A percentile compares a stretch with the other conserved stretches of the same genome.
Conservation (phyloP, 1,140 invertebrate genomes). For the Neoseiulus cucumeris region DNA sequence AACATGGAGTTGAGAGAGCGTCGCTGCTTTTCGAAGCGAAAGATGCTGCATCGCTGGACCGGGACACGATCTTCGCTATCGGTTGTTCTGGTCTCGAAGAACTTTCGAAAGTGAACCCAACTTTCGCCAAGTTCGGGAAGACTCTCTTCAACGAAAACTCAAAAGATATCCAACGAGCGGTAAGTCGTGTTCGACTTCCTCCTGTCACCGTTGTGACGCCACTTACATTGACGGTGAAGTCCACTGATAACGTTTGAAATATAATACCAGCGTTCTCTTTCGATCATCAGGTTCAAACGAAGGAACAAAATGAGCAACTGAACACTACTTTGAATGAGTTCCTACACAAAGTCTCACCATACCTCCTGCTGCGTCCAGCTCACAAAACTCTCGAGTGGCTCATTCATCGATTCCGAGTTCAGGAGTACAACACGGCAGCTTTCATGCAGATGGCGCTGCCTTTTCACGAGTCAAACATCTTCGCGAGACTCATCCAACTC, state of each 20-base stretch:
- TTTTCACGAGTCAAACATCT: constrained; percentile 73
- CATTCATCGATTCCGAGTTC: constrained; percentile 57
- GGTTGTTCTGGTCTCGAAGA: constrained; percentile 60
- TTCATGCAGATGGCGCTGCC: constrained; percentile 60
- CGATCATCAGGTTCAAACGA: constrained; percentile 36
- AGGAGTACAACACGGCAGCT: constrained; percentile 61
- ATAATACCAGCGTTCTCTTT: background rate
- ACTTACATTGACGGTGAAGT: too few species aligned
- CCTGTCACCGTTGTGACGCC: too few species aligned
- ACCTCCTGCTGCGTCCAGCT: constrained; percentile 55
- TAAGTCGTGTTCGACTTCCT: background rate
- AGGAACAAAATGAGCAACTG: constrained; percentile 50
- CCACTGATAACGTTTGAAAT: too few species aligned
- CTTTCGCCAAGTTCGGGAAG: constrained; percentile 48
- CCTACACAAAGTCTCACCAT: constrained; percentile 57
- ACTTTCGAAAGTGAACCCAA: constrained; percentile 43
- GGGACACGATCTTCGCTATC: constrained; percentile 58
- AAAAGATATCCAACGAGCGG: constrained; percentile 51
- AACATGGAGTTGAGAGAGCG: constrained; percentile 41
- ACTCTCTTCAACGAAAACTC: constrained; percentile 52
- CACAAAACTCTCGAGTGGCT: constrained; percentile 86
- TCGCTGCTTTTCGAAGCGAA: constrained; percentile 71
- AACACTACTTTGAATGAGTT: constrained; percentile 57
- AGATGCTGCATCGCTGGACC: constrained; percentile 62
- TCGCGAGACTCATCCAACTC: constrained; percentile 57